Evolutionary conservation across 2,888 invertebrate species (phyloP), one percentile per base, ranked within the genome.

Genomic region (Rhamnusium bicolor): DNA sequence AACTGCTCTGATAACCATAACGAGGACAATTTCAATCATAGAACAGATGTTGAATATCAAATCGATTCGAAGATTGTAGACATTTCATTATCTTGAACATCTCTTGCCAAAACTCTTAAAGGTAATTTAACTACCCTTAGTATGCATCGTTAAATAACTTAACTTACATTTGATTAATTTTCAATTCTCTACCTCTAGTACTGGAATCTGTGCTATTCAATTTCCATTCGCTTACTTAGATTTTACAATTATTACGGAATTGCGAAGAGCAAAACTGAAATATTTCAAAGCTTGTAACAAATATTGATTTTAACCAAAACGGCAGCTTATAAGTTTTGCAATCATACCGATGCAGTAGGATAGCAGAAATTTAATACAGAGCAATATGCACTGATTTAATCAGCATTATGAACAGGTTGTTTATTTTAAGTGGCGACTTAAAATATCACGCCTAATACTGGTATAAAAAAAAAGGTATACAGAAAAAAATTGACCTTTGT

Each of bases 1-100:
- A 79, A 77, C 71, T 77, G 78, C 76, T 80, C 79, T 75, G 78
- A 77, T 79, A 79, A 80, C 81, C 77, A 79, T 81, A 76, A 80
- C 75, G 73, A 70, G 60, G 72, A 65, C 76, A 77, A 75, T 80
- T 80, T 78, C 77, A 81, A 79, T 79, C 77, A 81, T 75, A 71
- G 69, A 79, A 78, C 80, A 81, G 80, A 79, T 80, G 77, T 74
- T 69, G 78, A 80, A 79, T 74, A 73, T 75, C 76, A 74, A 72
- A 58, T 68, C n/a, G n/a, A n/a, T n/a, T n/a, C 56, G 75, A 70
- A 62, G 74, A 79, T 76, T 69, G 80, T 74, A 79, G 81, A 80
- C 79, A 76, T 82, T 80, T 79, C 79, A 82, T 81, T 82, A 81
- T 78, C 75, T 68, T 27, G 71, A 76, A 76, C 74, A 73, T 73